A percentile compares a stretch with the other conserved stretches of the same genome.
phyloP scores from a whole-genome alignment of 2,888 invertebrate species.

The Caenorhabditis panamensis region DNA sequence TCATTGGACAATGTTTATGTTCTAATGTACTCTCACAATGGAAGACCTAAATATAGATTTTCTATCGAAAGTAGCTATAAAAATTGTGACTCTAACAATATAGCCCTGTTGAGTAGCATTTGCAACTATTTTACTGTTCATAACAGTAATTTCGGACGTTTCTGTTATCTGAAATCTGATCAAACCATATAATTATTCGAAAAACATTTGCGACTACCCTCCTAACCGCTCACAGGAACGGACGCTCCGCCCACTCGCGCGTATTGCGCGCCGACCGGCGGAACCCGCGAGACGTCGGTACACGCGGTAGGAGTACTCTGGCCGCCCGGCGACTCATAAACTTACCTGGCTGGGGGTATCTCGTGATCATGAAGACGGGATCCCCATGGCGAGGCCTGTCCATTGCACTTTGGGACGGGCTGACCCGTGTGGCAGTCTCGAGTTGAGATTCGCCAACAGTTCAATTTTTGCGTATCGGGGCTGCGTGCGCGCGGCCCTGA shows the following conservation, averaged over 20 bases:
- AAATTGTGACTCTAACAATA: too few species aligned
- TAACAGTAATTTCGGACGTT: too few species aligned
- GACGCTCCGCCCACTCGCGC: not conserved
- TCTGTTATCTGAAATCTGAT: too few species aligned
- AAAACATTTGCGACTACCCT: not conserved
- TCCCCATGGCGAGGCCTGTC: too few species aligned
- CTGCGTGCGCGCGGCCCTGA: conserved; percentile 81
- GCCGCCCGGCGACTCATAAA: conserved; percentile 15
- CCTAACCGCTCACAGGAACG: not conserved
- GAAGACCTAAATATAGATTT: too few species aligned
- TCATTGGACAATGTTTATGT: too few species aligned
- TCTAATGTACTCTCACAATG: too few species aligned
- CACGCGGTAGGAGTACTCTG: not conserved
- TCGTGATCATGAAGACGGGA: conserved; percentile 87
- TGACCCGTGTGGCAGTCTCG: conserved; percentile 88
- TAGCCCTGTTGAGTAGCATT: too few species aligned
- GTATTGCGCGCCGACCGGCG: not conserved
- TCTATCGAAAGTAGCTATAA: too few species aligned
- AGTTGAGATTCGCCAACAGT: conserved; percentile 83
- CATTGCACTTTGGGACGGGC: conserved; percentile 87
- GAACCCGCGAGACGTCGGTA: too few species aligned
- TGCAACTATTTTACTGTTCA: too few species aligned
- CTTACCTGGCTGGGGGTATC: conserved; percentile 88
- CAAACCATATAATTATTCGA: too few species aligned
- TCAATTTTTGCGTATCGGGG: conserved; percentile 79